Conservation (phyloP, 2,113 vertebrate species). For the Donacobius atricapilla region DNA sequence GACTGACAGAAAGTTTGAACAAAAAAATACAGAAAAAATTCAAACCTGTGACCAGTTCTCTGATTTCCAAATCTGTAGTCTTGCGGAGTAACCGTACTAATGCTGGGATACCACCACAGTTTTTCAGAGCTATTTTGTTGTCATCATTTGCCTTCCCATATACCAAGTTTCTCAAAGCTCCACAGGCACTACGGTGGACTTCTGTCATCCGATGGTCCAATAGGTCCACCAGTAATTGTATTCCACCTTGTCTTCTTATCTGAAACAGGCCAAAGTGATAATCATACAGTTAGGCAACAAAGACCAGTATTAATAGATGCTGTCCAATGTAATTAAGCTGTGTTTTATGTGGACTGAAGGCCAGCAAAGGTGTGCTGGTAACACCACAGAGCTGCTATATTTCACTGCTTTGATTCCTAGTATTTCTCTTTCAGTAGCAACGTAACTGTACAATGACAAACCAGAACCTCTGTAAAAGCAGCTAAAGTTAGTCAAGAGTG, state of each 20-base stretch:
- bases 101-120: slow-evolving; percentile 95
- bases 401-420: not conserved
- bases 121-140: slow-evolving; percentile 97
- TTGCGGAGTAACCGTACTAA: slow-evolving; percentile 95
- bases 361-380: not conserved
- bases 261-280: slow-evolving; percentile 67
- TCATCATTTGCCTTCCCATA: slow-evolving; percentile 98
- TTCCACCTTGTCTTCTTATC: slow-evolving; percentile 96
- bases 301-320: not conserved
- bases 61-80: slow-evolving; percentile 93
- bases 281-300: not conserved
- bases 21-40: not conserved
- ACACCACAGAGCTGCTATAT: rapidly evolving
- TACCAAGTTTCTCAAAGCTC: slow-evolving; percentile 94
- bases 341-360: not conserved
- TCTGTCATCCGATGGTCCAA: slow-evolving; percentile 97
- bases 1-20: not conserved
- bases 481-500: not conserved
- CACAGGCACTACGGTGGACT: slow-evolving; percentile 97
- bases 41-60: slow-evolving; percentile 97
- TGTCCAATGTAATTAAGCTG: not conserved
- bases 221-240: slow-evolving; percentile 94
- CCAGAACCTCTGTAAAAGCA: not conserved
- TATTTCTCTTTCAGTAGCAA: not conserved
- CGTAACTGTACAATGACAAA: not conserved